Evolutionary conservation across 2,888 invertebrate genomes (phyloP), one percentile per base, ranked within the genome.

Genomic region (Drosophila mulleri): DNA sequence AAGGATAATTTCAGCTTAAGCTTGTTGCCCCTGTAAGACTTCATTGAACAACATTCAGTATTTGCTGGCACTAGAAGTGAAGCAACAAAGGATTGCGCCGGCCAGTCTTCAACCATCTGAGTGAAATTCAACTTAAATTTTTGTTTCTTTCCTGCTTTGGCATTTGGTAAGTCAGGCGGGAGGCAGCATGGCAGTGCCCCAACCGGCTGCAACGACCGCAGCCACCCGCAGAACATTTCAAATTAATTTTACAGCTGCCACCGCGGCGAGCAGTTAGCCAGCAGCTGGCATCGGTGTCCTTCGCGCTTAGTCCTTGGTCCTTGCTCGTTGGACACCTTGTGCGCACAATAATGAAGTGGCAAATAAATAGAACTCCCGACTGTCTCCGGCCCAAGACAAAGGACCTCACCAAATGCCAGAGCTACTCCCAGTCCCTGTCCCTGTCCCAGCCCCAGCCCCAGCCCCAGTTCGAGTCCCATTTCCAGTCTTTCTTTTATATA

Each of bases 171-270:
- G 39, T 16, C 16, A 39, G 4, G 4, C 6, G 32, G 7, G 32
- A 1, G 11, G 32, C 32, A 32, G 32, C 2, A 23, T 23, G 20
- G 20, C 20, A 23, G 29, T 8, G 8, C 29, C 29, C 29, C 29
- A 29, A 29, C 29, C 29, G 29, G 14, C 37, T 14, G 39, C 62
- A 41, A n/a, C 59, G 37, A 48, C 57, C 57, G 41, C 35, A 64
- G 18, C 29, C 12, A 41, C 37, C 42, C 63, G 67, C 52, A 65
- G 76, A 76, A 79, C 82, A 76, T 87, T 87, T 83, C 82, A 87
- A 83, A 83, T 87, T 87, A 83, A 87, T 84, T 82, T 83, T 82
- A 82, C 76, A 83, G 88, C 85, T 87, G 88, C 76, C 72, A 50
- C 65, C 45, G 56, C n/a, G 67, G 52, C 72, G 35, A 52, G 35